Percentiles rank a stretch among this genome's conserved stretches.
phyloP scores from a whole-genome alignment of 1,140 invertebrate genomes.

The Zaprionus tsacasi region DNA sequence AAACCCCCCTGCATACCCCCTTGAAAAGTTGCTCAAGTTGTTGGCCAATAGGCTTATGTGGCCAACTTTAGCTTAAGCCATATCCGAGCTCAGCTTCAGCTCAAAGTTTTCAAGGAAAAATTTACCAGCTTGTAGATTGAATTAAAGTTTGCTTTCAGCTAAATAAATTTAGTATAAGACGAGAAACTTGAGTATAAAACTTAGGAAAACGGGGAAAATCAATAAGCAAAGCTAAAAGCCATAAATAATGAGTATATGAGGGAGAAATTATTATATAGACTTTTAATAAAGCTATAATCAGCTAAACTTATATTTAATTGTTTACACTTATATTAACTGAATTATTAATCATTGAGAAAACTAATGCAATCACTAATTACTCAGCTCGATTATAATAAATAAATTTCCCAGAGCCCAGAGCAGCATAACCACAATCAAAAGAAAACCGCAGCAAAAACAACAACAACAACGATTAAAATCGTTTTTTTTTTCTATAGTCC shows the following conservation, averaged over 20 bases:
- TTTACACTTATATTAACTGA: background rate
- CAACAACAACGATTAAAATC: conserved; percentile 25
- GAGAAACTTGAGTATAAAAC: conserved; percentile 8
- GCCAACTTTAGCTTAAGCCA: conserved; percentile 4
- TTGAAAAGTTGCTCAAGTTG: conserved; percentile 31
- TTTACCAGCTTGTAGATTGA: conserved; percentile 58
- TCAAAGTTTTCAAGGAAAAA: conserved; percentile 43
- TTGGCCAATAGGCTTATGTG: conserved; percentile 28
- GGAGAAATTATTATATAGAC: background rate
- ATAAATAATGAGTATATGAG: background rate
- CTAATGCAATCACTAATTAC: conserved; percentile 3
- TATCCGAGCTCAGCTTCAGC: conserved; percentile 23
- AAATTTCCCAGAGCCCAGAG: background rate
- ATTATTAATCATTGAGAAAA: background rate
- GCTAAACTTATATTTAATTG: conserved; percentile 6
- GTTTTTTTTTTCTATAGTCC: conserved; percentile 2
- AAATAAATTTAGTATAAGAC: conserved; percentile 34
- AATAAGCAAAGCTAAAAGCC: background rate
- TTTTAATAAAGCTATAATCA: background rate
- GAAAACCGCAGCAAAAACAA: conserved; percentile 13
- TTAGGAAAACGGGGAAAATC: background rate
- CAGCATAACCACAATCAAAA: conserved; percentile 6
- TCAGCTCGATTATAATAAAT: conserved; percentile 2
- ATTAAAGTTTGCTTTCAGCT: conserved; percentile 66
- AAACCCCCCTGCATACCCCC: background rate